phyloP scores from a whole-genome alignment of 2,888 invertebrate genomes.

The Calephelis perditalis region DNA sequence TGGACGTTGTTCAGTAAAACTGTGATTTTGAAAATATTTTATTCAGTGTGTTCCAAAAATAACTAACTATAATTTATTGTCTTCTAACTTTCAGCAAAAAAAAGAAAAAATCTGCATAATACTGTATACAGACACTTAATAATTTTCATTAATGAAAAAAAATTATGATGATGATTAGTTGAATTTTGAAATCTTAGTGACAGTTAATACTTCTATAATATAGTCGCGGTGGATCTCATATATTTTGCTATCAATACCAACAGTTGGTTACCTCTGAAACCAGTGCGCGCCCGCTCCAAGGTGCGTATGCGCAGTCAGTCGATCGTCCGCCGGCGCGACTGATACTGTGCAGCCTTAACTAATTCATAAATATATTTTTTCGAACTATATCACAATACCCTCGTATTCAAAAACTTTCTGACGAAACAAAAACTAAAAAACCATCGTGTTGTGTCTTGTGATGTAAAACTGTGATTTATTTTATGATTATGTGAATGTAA shows the following conservation, averaged over 20 bases:
- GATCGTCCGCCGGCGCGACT: conserved; percentile 55
- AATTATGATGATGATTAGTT: too few species aligned
- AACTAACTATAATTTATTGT: too few species aligned
- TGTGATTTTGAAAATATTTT: too few species aligned
- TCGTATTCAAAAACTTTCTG: conserved; percentile 7
- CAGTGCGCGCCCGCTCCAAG: conserved; percentile 47
- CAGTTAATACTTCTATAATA: too few species aligned
- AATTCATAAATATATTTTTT: conserved; percentile 41
- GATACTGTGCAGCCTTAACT: conserved; percentile 40
- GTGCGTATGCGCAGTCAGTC: conserved; percentile 69
- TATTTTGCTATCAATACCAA: conserved; percentile 23
- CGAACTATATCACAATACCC: conserved; percentile 16
- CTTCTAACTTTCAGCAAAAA: too few species aligned
- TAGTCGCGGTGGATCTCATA: too few species aligned
- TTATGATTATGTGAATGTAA: conserved; percentile 32
- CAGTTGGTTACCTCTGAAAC: conserved; percentile 48
- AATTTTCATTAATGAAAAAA: too few species aligned
- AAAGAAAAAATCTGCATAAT: too few species aligned
- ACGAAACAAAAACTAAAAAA: conserved; percentile 3
- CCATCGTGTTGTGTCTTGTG: conserved; percentile 14
- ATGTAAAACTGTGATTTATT: conserved; percentile 21
- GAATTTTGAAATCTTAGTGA: too few species aligned
- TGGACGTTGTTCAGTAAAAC: too few species aligned
- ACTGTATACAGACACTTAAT: too few species aligned
- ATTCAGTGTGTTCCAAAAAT: too few species aligned